Evolutionary conservation across 2,888 invertebrate species (phyloP).

Genomic region (Tiliacea aurago): DNA sequence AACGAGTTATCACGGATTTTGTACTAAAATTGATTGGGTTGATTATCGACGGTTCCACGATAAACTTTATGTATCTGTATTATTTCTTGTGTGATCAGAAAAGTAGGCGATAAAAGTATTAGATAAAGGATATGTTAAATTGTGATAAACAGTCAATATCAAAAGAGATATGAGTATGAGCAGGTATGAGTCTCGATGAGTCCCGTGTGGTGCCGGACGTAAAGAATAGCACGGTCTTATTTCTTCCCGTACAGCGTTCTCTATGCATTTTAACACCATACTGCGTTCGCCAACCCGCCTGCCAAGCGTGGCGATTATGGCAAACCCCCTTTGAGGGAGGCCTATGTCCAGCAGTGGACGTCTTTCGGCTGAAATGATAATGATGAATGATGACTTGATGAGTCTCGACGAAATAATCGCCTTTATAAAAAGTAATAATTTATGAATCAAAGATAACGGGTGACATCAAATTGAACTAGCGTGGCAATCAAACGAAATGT

Average conservation of each 20-base stretch:
- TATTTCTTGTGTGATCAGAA: constrained; percentile 80
- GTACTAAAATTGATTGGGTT: constrained; percentile 83
- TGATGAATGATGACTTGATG: no score
- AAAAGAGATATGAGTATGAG: constrained; percentile 50
- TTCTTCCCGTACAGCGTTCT: no score
- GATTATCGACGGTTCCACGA: constrained; percentile 77
- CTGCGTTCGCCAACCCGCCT: no score
- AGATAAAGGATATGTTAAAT: constrained; percentile 75
- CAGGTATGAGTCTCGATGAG: constrained; percentile 68
- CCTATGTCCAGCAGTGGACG: no score
- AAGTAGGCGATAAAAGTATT: constrained; percentile 77
- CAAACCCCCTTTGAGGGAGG: no score
- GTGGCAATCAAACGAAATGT: constrained; percentile 38
- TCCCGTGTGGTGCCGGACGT: no score
- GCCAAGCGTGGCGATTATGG: no score
- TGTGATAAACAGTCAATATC: constrained; percentile 67
- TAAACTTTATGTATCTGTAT: constrained; percentile 73
- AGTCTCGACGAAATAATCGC: constrained; percentile 72
- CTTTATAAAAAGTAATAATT: constrained; percentile 67
- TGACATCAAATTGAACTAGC: constrained; percentile 52
- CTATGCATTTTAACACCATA: no score
- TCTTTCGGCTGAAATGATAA: no score
- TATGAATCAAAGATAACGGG: constrained; percentile 64
- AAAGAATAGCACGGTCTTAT: no score
- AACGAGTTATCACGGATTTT: constrained; percentile 81